phyloP scores from a whole-genome alignment of 2,113 vertebrate species.

The Pyrgilauda ruficollis region DNA sequence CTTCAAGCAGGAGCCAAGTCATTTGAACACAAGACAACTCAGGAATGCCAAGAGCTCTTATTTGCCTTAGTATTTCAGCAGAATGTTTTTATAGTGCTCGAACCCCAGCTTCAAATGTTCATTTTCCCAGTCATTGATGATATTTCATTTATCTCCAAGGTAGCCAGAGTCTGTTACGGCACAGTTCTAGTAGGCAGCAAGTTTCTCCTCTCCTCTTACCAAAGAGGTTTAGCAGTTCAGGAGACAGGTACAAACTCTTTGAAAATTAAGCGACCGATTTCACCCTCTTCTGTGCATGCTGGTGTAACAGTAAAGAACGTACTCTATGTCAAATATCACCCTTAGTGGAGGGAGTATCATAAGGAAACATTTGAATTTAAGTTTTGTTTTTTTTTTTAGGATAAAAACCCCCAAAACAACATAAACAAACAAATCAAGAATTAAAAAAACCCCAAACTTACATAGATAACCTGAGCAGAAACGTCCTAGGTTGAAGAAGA shows the following conservation, averaged over 20 bases:
- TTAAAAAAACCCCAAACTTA: rapidly evolving
- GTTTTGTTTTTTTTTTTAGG: not conserved
- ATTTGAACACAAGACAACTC: not conserved
- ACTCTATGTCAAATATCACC: not conserved
- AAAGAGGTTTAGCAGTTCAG: not conserved
- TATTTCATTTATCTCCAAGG: not conserved
- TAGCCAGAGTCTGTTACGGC: not conserved
- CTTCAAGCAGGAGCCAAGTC: not conserved
- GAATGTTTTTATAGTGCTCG: not conserved
- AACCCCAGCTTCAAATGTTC: not conserved
- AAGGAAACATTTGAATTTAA: not conserved
- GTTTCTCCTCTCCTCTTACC: not conserved
- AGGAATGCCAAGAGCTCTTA: not conserved
- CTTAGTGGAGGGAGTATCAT: not conserved
- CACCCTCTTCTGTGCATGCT: not conserved
- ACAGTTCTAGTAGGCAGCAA: not conserved
- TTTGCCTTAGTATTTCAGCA: not conserved
- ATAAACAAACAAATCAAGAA: not conserved
- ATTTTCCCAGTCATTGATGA: not conserved
- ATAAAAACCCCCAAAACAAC: not conserved
- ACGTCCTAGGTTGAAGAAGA: not conserved
- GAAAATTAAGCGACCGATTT: not conserved
- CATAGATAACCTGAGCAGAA: not conserved
- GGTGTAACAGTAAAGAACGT: not conserved
- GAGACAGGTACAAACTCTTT: not conserved